Conservation (phyloP, 2,797 vertebrate genomes). For the Crossoptilon crossoptilon region DNA sequence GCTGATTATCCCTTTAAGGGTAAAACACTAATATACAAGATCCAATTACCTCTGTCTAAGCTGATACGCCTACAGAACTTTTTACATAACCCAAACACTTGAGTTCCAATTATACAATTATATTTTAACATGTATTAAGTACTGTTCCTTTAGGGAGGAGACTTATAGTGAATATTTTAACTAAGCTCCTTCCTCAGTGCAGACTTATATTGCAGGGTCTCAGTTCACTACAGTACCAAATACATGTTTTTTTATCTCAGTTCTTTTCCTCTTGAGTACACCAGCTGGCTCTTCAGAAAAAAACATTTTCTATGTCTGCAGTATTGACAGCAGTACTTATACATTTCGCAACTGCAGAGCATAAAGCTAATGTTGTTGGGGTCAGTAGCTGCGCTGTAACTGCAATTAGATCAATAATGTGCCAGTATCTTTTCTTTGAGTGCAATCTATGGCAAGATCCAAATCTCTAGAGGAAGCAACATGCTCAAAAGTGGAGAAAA, state of each 20-base stretch:
- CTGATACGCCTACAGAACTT: constrained; percentile 58
- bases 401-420: not conserved
- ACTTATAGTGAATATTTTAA: constrained; percentile 25
- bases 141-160: constrained; percentile 44
- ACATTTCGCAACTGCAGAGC: not conserved
- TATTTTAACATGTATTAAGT: constrained; percentile 64
- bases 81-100: constrained; percentile 68
- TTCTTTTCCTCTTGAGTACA: not conserved
- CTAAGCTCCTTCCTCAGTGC: not conserved
- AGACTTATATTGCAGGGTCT: not conserved
- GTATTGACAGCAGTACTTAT: not conserved
- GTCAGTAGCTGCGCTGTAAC: not conserved
- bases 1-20: constrained; percentile 56
- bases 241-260: not conserved
- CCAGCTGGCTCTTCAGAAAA: constrained; percentile 6
- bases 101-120: constrained; percentile 62
- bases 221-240: not conserved
- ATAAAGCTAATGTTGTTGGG: not conserved
- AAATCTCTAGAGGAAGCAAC: not conserved
- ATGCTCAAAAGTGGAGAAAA: not conserved
- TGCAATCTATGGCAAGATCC: not conserved
- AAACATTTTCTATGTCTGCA: not conserved
- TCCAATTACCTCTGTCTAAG: constrained; percentile 73
- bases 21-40: constrained; percentile 64
- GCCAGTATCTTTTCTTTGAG: not conserved